A percentile compares a stretch with the other conserved stretches of the same genome.
phyloP scores from a whole-genome alignment of 2,888 invertebrate genomes.

The Hetaerina titia region DNA sequence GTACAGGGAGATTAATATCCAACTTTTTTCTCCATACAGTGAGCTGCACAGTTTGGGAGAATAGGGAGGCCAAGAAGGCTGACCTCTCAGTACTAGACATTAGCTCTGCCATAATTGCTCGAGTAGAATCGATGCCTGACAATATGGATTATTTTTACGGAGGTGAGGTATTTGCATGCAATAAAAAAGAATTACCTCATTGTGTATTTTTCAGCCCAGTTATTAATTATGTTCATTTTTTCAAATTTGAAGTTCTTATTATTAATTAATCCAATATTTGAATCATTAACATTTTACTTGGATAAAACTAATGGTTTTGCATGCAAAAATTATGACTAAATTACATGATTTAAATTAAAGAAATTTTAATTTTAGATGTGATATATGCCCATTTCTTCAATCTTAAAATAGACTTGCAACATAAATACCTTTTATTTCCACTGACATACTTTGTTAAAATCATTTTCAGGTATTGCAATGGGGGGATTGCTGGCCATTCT shows the following conservation, averaged over 20 bases:
- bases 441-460: background rate
- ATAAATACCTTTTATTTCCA: background rate
- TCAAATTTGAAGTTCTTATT: background rate
- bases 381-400: background rate
- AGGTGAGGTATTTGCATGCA: conserved; percentile 75
- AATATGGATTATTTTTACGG: conserved; percentile 89
- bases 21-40: conserved; percentile 80
- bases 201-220: conserved; percentile 43
- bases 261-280: background rate
- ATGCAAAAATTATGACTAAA: background rate
- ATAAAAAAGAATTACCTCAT: too few species aligned
- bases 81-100: conserved; percentile 97
- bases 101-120: conserved; percentile 94
- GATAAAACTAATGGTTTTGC: background rate
- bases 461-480: conserved; percentile 78
- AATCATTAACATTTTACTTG: background rate
- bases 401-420: background rate
- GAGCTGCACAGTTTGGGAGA: conserved; percentile 97
- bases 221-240: background rate
- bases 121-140: conserved; percentile 90
- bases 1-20: background rate
- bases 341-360: too few species aligned
- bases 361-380: too few species aligned
- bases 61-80: conserved; percentile 92
- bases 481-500: conserved; percentile 82